phyloP scores from a whole-genome alignment of 1,140 invertebrate species.

The Bombus breviceps region DNA sequence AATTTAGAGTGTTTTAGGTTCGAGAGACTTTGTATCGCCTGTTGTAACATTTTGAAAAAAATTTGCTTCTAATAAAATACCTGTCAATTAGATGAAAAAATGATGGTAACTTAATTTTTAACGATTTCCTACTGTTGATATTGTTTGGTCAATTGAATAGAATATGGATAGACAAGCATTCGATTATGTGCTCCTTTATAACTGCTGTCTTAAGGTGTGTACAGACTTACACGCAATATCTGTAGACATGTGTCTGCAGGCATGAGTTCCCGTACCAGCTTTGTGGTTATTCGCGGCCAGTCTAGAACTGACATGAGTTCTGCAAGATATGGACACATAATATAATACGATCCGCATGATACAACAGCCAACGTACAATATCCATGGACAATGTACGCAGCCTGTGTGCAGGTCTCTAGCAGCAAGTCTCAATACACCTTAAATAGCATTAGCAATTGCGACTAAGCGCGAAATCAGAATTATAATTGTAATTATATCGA shows the following conservation, averaged over 20 bases:
- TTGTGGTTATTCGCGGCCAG: neutral
- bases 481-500: neutral
- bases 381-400: neutral
- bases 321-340: neutral
- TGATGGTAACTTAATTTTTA: no score
- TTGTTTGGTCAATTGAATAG: no score
- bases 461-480: neutral
- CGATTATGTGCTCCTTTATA: neutral
- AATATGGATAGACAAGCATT: no score
- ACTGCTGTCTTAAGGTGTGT: neutral
- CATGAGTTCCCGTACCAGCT: neutral
- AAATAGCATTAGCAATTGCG: neutral
- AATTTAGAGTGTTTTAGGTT: neutral
- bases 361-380: neutral
- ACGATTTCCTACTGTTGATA: no score
- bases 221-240: neutral
- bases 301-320: neutral
- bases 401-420: neutral
- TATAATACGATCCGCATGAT: neutral
- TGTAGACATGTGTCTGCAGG: neutral
- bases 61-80: no score
- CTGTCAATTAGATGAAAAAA: no score
- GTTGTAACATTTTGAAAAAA: no score
- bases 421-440: neutral
- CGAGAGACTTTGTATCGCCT: no score